Percentiles rank a stretch among this genome's conserved stretches.
Evolutionary conservation across 1,140 invertebrate genomes (phyloP).

Genomic region (Caenorhabditis briggsae): DNA sequence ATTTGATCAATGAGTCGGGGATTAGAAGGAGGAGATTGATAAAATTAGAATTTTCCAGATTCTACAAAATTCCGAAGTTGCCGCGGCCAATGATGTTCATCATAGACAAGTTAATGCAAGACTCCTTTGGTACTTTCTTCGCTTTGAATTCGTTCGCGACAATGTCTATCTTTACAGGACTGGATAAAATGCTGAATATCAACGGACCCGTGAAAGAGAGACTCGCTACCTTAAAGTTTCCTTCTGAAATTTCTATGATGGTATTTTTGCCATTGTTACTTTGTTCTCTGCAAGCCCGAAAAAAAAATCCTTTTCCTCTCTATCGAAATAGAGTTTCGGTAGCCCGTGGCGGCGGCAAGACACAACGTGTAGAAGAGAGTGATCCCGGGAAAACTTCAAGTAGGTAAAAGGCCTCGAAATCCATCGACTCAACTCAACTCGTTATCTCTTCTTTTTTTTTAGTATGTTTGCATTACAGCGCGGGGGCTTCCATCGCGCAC

Average conservation of each 20-base stretch:
- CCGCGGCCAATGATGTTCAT: too few species aligned
- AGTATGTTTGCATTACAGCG: conserved; percentile 45
- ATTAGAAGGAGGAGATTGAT: background rate
- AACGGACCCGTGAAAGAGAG: too few species aligned
- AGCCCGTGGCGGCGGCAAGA: conserved; percentile 19
- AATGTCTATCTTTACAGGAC: too few species aligned
- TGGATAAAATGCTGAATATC: too few species aligned
- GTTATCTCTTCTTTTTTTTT: conserved; percentile 33
- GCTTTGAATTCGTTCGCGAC: too few species aligned
- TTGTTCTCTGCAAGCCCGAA: background rate
- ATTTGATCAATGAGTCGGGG: background rate
- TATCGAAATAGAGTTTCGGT: conserved; percentile 1
- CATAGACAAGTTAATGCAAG: too few species aligned
- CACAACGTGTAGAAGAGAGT: conserved; percentile 45
- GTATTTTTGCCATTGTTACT: background rate
- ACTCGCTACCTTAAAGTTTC: too few species aligned
- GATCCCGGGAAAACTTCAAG: conserved; percentile 53
- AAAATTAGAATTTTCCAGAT: background rate
- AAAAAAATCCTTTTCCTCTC: conserved; percentile 7
- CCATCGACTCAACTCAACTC: conserved; percentile 43
- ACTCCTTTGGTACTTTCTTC: too few species aligned
- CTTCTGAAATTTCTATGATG: background rate
- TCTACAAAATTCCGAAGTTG: background rate
- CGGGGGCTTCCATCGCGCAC: conserved; percentile 44
- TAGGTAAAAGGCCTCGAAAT: conserved; percentile 48